Percentiles rank a stretch among this genome's conserved stretches.
These are phyloP conservation scores for cat (Felis catus) DNA, from an alignment of 2,113 vertebrate genomes.

Conservation along the genomic window F.catus_Fca126_mat1.0 CM031417.1:43736001-43736500, in stretches of 20 bases:
- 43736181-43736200: neutral
- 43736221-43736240: neutral
- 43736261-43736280: neutral
- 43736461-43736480: no score
- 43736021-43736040: neutral
- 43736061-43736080: neutral
- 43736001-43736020: conserved; percentile 31
- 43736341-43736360: no score
- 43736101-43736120: neutral
- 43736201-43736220: neutral
- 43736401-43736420: no score
- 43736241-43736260: neutral
- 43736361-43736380: no score
- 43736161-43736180: neutral
- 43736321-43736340: neutral
- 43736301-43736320: neutral
- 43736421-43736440: no score
- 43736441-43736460: no score
- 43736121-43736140: neutral
- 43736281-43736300: neutral
- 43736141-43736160: neutral
- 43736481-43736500: no score
- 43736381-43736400: no score
- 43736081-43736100: neutral
- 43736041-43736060: neutral